These are phyloP conservation scores for Drosophila gunungcola DNA, from an alignment of 1,140 invertebrate genomes.

Conservation along the genomic window DNA sequence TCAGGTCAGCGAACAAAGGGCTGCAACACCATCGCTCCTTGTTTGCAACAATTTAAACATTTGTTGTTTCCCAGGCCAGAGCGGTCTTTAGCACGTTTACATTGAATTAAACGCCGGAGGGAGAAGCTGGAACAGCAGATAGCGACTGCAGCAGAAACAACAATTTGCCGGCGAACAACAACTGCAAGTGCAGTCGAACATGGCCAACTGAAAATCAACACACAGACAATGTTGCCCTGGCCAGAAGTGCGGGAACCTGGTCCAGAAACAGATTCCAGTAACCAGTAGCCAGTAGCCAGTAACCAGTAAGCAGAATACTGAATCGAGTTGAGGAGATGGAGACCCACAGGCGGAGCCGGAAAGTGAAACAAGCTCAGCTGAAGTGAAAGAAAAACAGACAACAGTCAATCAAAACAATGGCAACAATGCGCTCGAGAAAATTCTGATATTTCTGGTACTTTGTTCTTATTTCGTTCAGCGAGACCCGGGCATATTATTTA, in stretches of 20 bases:
- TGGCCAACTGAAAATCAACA: conserved; percentile 75
- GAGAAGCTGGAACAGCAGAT: conserved; percentile 45
- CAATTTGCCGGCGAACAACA: conserved; percentile 28
- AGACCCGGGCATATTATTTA: conserved; percentile 48
- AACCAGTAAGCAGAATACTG: conserved; percentile 2
- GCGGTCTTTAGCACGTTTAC: conserved; percentile 77
- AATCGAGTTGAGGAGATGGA: conserved; percentile 2
- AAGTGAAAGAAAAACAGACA: conserved; percentile 79
- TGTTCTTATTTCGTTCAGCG: conserved; percentile 52
- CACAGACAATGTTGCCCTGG: conserved; percentile 63
- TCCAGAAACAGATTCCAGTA: conserved; percentile 17
- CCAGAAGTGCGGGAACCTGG: conserved; percentile 21
- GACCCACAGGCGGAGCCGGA: conserved; percentile 53
- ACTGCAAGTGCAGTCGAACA: conserved; percentile 56
- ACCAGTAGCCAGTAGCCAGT: conserved; percentile 11
- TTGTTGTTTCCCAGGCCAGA: conserved; percentile 64
- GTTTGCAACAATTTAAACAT: conserved; percentile 65
- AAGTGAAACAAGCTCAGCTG: conserved; percentile 72
- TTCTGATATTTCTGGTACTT: conserved; percentile 64
- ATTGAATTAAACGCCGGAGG: conserved; percentile 74
- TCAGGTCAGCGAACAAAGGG: conserved; percentile 22
- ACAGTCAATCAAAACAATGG: conserved; percentile 72
- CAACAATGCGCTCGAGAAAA: conserved; percentile 73
- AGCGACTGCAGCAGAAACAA: conserved; percentile 33
- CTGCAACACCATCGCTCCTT: conserved; percentile 65